A percentile compares a stretch with the other conserved stretches of the same genome.
phyloP scores from a whole-genome alignment of 2,113 vertebrate genomes.

The cattle (Bos taurus) region DNA sequence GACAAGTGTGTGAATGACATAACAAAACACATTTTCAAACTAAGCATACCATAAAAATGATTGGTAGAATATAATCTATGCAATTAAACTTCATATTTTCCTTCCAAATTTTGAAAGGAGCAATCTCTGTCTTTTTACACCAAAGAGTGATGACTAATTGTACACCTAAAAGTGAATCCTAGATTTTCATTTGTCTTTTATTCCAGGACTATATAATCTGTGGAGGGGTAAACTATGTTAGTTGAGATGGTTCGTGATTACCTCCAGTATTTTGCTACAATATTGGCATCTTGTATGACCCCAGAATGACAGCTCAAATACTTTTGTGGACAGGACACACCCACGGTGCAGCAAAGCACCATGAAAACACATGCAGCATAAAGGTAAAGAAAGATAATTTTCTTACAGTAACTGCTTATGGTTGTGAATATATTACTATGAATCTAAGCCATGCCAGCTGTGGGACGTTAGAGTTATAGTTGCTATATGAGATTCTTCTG shows the following conservation, averaged over 20 bases:
- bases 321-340: background rate
- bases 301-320: slow-evolving; percentile 8
- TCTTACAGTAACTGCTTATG: slow-evolving; percentile 50
- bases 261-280: background rate
- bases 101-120: background rate
- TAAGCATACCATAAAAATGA: slow-evolving; percentile 21
- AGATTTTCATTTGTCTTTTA: slow-evolving; percentile 10
- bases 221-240: background rate
- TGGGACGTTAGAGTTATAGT: slow-evolving; percentile 51
- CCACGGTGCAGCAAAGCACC: background rate
- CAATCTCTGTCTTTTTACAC: background rate
- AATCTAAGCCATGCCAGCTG: slow-evolving; percentile 18
- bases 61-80: background rate
- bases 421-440: slow-evolving; percentile 5
- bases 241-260: background rate
- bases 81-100: background rate
- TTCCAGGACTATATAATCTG: background rate
- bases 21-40: background rate
- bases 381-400: background rate
- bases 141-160: background rate
- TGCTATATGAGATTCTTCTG: slow-evolving; percentile 67
- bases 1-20: background rate
- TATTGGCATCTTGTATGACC: background rate
- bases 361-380: background rate
- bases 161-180: background rate